These are phyloP conservation scores for Paedocypris micromegethes DNA, from an alignment of 2,797 vertebrate genomes.

Conservation along the genomic window DNA sequence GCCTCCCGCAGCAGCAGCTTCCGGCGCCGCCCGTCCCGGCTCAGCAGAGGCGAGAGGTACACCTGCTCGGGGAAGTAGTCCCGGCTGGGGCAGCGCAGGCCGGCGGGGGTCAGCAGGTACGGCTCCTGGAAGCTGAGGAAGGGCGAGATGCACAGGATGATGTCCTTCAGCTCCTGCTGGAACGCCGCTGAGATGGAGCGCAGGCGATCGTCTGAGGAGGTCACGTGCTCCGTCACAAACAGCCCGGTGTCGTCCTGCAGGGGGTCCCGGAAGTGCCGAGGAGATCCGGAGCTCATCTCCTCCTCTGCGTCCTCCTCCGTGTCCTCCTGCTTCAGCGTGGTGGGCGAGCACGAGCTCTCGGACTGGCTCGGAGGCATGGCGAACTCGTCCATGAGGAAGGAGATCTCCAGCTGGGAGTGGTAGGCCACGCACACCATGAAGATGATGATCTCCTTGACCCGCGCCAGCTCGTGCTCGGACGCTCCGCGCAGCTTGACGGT, in stretches of 20 bases:
- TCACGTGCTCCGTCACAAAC: slow-evolving; percentile 84
- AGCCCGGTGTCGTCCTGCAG: slow-evolving; percentile 94
- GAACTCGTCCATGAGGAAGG: slow-evolving; percentile 99
- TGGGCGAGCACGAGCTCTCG: slow-evolving; percentile 77
- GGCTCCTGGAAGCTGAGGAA: slow-evolving; percentile 88
- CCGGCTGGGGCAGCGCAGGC: slow-evolving; percentile 86
- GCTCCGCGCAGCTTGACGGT: slow-evolving; percentile 93
- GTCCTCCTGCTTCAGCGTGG: slow-evolving; percentile 55
- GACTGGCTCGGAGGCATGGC: slow-evolving; percentile 90
- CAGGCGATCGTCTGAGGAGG: slow-evolving; percentile 85
- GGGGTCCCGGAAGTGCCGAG: slow-evolving; percentile 84
- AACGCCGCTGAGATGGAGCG: slow-evolving; percentile 83
- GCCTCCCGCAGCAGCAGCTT: slow-evolving; percentile 86
- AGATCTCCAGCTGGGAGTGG: slow-evolving; percentile 97
- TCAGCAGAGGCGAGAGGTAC: slow-evolving; percentile 88
- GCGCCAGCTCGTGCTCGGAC: slow-evolving; percentile 86
- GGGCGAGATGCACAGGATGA: slow-evolving; percentile 93
- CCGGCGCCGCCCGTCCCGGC: slow-evolving; percentile 84
- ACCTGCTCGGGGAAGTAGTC: slow-evolving; percentile 93
- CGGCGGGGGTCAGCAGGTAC: slow-evolving; percentile 81
- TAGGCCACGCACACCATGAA: slow-evolving; percentile 97
- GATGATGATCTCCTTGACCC: slow-evolving; percentile 94
- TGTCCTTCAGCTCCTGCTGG: slow-evolving; percentile 92
- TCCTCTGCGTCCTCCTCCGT: slow-evolving; percentile 45
- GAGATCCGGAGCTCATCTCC: slow-evolving; percentile 58